These are phyloP conservation scores for Heliconius eleuchia DNA, from an alignment of 1,140 invertebrate genomes.

Conservation along the genomic window DNA sequence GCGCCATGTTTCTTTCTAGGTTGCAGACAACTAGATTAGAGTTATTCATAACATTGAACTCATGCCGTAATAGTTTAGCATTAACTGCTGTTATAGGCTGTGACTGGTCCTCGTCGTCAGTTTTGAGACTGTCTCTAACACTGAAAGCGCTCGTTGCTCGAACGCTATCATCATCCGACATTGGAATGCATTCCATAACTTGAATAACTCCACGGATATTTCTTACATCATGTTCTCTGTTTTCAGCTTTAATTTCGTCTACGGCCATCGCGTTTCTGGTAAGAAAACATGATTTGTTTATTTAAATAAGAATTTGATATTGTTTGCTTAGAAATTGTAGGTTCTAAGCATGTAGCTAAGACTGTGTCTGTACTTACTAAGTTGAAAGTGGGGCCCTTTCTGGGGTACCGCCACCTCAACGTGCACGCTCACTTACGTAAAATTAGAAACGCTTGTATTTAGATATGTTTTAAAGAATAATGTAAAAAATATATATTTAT, in stretches of 20 bases:
- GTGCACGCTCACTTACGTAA: too few species aligned
- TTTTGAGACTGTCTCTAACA: constrained; percentile 82
- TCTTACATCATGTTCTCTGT: constrained; percentile 68
- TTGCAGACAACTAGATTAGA: constrained; percentile 83
- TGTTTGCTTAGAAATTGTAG: not conserved
- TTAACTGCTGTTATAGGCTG: constrained; percentile 76
- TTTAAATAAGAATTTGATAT: not conserved
- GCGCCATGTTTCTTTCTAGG: constrained; percentile 82
- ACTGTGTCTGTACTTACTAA: too few species aligned
- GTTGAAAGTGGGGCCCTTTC: too few species aligned
- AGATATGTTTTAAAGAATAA: too few species aligned
- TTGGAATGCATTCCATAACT: constrained; percentile 70
- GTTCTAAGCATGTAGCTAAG: too few species aligned
- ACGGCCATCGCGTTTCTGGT: constrained; percentile 42
- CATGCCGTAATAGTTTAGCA: constrained; percentile 74
- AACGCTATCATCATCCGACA: constrained; percentile 80
- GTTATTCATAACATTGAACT: constrained; percentile 79
- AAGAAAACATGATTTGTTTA: constrained; percentile 16
- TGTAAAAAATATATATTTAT: too few species aligned
- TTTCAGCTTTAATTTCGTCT: constrained; percentile 56
- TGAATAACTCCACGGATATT: constrained; percentile 62
- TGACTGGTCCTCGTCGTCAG: constrained; percentile 82
- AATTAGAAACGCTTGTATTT: too few species aligned
- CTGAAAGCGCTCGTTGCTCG: constrained; percentile 78
- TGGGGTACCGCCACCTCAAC: too few species aligned